Evolutionary conservation across 1,140 invertebrate species (phyloP), one percentile per base, ranked within the genome.

Genomic region (Lordiphosa collinella): DNA sequence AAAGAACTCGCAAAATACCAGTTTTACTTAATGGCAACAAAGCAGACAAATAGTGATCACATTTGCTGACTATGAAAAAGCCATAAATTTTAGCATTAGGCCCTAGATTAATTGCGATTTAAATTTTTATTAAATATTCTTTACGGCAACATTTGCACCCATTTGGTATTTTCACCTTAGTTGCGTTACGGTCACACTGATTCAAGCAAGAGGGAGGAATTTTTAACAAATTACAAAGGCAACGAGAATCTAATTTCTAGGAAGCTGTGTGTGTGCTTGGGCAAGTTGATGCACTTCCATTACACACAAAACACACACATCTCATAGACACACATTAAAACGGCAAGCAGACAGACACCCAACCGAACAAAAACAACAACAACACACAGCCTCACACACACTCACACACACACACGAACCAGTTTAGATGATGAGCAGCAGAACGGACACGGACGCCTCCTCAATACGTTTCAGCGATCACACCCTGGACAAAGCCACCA

Each of bases 401-500:
- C 54, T 40, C 22, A 47, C 16, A 41, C 14, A 10, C 37, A 36
- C 61, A 52, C 54, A 46, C 32, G 29, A 53, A 66, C 59, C 76
- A 82, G 76, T 68, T 76, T 82, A 82, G 78, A 82, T 82, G 78
- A 88, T 88, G 86, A 88, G 86, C 73, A 87, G 84, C 69, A 84
- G 75, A 64, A 84, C 79, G 55, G 65, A 72, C 68, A 62, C 82
- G 61, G 87, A 88, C 57, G 85, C 76, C 59, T 82, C 87, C 67
- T 88, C 93, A 76, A 95, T 96, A 86, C 93, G 95, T 90, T 97
- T 98, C 91, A 97, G 96, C 91, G 96, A 96, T 72, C 96, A 99
- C 90, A 99, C 98, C 67, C 91, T 97, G 85, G 98, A 99, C 92
- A 99, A 99, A 91, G 98, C 98, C 57, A 99, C 97, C 82, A 99